Base-by-base conservation (phyloP, 35 echinoderm and acorn worm genomes). In the Heliocidaris tuberculata region DNA sequence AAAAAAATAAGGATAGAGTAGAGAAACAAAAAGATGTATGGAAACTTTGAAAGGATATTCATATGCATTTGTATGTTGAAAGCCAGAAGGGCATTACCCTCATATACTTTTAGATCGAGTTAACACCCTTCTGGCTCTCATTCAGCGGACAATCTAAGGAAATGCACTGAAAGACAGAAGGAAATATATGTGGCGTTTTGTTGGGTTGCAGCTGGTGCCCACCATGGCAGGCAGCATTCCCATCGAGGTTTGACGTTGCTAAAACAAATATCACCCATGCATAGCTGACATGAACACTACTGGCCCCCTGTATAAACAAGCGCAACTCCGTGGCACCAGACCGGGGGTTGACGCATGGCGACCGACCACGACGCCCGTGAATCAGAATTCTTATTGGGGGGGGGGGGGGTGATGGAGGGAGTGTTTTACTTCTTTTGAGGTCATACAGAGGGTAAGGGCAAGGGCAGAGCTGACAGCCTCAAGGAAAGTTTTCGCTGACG, bases 251-350 rank as follows among this genome's bases (percentile, higher is more conserved):
- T 78, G 19, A 24, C 65, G 8, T 78, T 78, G 65, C 65, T 78
- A 78, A 78, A 78, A 78, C 65, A 78, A 78, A 78, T 78, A 78
- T 78, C 65, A 78, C 15, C 65, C 65, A n/a, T 78, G 65, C 65
- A 78, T 78, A 78, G 65, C 65, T 78, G 65, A 78, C 65, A 78
- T 78, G 65, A 78, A 27, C 65, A 78, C 65, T 78, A 78, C 65
- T 78, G 65, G 59, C 19, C 65, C 65, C 65, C 65, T 78, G 65
- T 78, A 78, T 78, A 78, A 78, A 78, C 65, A 78, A 78, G 65
- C 27, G 65, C 65, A 78, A 78, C 65, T n/a, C 65, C 65, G 27
- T 78, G 65, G 65, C 65, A 78, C 65, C 65, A 78, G 65, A 78
- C 65, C 8, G 19, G 65, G 65, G 65, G 65, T 24, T 78, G 60